Evolutionary conservation across 2,888 invertebrate genomes (phyloP).

Genomic region (Koerneria pararmatus): DNA sequence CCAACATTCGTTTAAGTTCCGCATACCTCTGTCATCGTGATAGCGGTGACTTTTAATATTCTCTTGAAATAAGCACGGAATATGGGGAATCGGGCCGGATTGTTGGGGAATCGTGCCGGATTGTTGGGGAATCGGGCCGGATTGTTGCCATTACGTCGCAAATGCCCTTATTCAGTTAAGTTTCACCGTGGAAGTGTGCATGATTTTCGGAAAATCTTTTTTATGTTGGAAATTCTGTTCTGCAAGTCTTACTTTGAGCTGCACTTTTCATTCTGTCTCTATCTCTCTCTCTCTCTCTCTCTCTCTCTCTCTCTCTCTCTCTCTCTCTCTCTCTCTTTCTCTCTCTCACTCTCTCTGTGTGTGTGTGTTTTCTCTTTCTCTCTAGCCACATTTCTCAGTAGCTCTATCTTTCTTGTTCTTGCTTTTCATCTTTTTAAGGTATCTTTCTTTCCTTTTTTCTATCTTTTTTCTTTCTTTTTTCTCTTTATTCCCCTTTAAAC

Average conservation of each 20-base stretch:
- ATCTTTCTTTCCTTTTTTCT: neutral
- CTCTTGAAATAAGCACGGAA: no score
- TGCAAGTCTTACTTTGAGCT: neutral
- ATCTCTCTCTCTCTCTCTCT: neutral
- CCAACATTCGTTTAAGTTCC: no score
- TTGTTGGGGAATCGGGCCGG: no score
- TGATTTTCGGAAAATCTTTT: neutral
- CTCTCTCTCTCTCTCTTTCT: neutral
- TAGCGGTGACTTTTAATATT: no score
- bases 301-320: neutral
- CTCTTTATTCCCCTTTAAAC: neutral
- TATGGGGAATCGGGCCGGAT: no score
- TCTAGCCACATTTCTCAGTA: neutral
- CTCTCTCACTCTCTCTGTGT: neutral
- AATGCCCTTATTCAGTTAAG: no score
- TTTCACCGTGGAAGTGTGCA: neutral
- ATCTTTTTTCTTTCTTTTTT: slow-evolving; percentile 10
- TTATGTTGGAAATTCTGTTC: neutral
- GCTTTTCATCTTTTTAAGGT: neutral
- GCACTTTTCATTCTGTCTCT: neutral
- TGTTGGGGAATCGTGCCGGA: no score
- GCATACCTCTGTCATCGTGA: no score
- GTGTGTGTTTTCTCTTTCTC: neutral
- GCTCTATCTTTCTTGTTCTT: neutral
- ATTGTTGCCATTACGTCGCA: no score